phyloP scores from a whole-genome alignment of 2,797 vertebrate species.

The Pseudomugil tenellus region DNA sequence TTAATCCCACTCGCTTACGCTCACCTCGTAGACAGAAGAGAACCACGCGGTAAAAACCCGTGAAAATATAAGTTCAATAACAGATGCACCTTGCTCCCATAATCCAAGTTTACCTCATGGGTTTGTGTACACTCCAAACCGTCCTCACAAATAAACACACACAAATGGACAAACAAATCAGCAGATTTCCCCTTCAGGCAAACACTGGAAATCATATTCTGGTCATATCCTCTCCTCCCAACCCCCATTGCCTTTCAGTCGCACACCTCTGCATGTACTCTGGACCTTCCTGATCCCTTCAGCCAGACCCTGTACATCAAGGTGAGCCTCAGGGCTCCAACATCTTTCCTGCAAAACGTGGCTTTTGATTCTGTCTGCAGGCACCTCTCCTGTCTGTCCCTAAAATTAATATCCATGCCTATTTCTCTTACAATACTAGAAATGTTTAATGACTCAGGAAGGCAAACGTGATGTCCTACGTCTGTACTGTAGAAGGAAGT shows the following conservation, averaged over 20 bases:
- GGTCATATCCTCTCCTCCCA: conserved; percentile 21
- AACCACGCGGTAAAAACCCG: conserved; percentile 20
- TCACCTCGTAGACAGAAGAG: conserved; percentile 27
- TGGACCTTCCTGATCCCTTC: conserved; percentile 29
- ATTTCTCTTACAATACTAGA: no score
- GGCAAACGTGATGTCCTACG: no score
- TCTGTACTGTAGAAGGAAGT: no score
- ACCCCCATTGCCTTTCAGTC: conserved; percentile 23
- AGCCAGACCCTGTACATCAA: no score
- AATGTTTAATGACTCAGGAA: no score
- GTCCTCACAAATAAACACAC: background rate
- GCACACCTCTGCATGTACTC: conserved; percentile 21
- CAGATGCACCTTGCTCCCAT: conserved; percentile 23
- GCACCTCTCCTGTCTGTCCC: background rate
- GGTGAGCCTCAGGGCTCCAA: conserved; percentile 30
- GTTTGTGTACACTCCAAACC: background rate
- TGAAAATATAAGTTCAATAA: conserved; percentile 36
- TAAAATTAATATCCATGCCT: no score
- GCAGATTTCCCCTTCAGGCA: conserved; percentile 42
- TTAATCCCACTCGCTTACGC: conserved; percentile 63
- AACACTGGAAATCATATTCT: conserved; percentile 38
- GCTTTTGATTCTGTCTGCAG: conserved; percentile 26
- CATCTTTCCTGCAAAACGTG: conserved; percentile 9
- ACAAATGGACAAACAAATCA: conserved; percentile 6
- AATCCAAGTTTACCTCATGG: conserved; percentile 35